Evolutionary conservation across 2,113 vertebrate species (phyloP), one percentile per base, ranked within the genome.

Genomic region (Albula glossodonta): DNA sequence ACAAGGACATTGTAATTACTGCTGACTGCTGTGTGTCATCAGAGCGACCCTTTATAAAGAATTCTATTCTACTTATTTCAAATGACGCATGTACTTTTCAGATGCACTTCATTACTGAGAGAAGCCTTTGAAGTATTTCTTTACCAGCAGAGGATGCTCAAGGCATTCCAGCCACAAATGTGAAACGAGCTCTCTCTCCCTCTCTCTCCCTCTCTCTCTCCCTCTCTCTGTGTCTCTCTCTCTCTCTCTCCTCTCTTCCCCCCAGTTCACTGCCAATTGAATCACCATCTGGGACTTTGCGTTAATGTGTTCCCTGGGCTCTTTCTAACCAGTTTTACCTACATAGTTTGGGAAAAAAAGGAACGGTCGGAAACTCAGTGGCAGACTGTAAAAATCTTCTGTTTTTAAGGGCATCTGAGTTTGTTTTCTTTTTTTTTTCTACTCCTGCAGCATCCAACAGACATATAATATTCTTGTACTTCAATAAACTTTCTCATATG

Each of bases 301-400:
- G 86, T 88, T 93, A 92, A 94, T 92, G 93, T 88, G 91, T 91
- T 94, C 92, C 92, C 91, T 87, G 84, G 87, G 88, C 89, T 90
- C 89, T 83, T 81, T 86, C 51, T 80, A 89, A 90, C 88, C 86
- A 92, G 89, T 83, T 90, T 91, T 85, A 86, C 80, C 87, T 84
- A 89, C 84, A 84, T 87, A 88, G 85, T 52, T 86, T 79, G 31
- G 56, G 56, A 80, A 52, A 63, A 83, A 89, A 79, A 87, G 48
- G 7, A 2, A 60, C 5, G 12, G 50, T 77, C 50, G n/a, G 51
- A 49, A 79, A 85, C 13, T 79, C 53, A 63, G 8, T 12, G 19
- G 31, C 25, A 57, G 15, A 79, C 31, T 13, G 51, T 19, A 53
- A 53, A 25, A 84, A 41, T 70, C 52, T 74, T 25, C 51, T 79